Conservation (phyloP, 2,888 invertebrate species). For the Trichopria drosophilae region DNA sequence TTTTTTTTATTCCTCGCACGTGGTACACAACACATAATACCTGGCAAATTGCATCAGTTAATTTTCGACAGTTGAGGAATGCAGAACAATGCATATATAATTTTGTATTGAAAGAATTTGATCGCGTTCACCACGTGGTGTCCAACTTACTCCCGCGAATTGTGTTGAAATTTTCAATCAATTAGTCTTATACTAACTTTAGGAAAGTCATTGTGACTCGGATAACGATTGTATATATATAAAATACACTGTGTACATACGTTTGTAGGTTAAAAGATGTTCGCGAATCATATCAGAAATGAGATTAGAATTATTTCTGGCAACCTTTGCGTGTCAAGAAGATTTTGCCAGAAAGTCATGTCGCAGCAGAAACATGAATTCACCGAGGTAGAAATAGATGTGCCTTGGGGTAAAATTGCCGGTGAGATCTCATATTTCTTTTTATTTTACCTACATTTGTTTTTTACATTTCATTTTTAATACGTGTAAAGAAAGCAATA, state of each 20-base stretch:
- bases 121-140: too few species aligned
- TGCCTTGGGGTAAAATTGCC: conserved; percentile 71
- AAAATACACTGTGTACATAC: too few species aligned
- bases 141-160: too few species aligned
- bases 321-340: background rate
- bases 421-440: conserved; percentile 50
- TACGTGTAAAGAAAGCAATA: too few species aligned
- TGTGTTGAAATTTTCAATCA: background rate
- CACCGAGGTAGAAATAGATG: conserved; percentile 67
- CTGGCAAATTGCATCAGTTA: too few species aligned
- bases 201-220: background rate
- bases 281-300: conserved; percentile 1
- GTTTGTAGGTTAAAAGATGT: conserved; percentile 13
- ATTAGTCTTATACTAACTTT: background rate
- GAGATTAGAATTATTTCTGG: background rate
- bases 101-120: too few species aligned
- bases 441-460: background rate
- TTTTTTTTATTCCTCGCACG: too few species aligned
- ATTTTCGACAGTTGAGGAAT: too few species aligned
- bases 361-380: conserved; percentile 4
- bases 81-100: too few species aligned
- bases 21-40: too few species aligned
- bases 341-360: conserved; percentile 8
- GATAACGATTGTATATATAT: background rate
- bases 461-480: background rate